Evolutionary conservation across 2,888 invertebrate species (phyloP).

Genomic region (Hirtodrosophila alboralis): DNA sequence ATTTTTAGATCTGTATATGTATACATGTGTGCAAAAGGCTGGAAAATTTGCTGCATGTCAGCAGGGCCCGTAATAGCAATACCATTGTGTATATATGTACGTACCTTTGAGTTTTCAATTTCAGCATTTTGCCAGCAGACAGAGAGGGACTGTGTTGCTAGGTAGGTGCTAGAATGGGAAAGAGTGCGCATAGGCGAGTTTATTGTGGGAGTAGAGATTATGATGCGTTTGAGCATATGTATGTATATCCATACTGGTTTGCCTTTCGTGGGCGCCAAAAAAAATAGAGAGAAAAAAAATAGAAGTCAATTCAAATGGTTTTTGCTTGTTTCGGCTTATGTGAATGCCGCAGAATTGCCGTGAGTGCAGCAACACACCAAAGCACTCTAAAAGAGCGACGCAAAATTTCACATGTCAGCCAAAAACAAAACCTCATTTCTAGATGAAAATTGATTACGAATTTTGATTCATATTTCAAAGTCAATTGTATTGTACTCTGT

Average conservation of each 20-base stretch:
- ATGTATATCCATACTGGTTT: slow-evolving; percentile 26
- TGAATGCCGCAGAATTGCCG: slow-evolving; percentile 18
- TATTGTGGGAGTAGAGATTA: slow-evolving; percentile 29
- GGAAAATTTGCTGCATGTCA: slow-evolving; percentile 53
- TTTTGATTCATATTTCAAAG: slow-evolving; percentile 29
- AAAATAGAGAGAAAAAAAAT: slow-evolving; percentile 3
- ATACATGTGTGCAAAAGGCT: slow-evolving; percentile 33
- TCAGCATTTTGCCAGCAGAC: slow-evolving; percentile 54
- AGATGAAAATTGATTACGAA: slow-evolving; percentile 49
- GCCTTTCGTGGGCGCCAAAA: slow-evolving; percentile 23
- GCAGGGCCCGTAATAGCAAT: slow-evolving; percentile 62
- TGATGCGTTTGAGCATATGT: slow-evolving; percentile 41
- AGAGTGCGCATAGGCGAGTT: slow-evolving; percentile 1
- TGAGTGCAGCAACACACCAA: slow-evolving; percentile 1
- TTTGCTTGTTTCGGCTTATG: slow-evolving; percentile 38
- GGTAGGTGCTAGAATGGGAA: background rate
- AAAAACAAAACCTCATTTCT: slow-evolving; percentile 27
- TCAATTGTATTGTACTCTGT: slow-evolving; percentile 3
- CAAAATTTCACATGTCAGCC: slow-evolving; percentile 31
- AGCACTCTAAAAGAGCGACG: background rate
- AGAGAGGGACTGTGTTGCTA: background rate
- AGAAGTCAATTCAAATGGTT: slow-evolving; percentile 36
- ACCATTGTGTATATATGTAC: slow-evolving; percentile 64
- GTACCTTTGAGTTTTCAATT: slow-evolving; percentile 76
- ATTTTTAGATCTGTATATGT: slow-evolving; percentile 6